Evolutionary conservation across 2,797 vertebrate genomes (phyloP).

Genomic region (Chromobotia macracanthus): DNA sequence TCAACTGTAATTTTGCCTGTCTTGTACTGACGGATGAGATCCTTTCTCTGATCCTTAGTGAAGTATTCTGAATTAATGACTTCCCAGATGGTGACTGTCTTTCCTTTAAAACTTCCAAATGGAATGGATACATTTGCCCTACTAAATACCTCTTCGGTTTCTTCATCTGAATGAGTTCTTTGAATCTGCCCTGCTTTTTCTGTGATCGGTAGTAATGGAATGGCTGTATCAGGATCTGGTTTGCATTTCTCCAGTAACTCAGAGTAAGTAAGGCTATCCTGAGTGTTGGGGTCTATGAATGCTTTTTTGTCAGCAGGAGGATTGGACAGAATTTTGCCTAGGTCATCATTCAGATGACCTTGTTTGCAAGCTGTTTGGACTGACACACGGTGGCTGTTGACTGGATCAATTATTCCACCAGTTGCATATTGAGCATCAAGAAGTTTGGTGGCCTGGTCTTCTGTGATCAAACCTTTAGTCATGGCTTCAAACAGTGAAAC

Average conservation of each 20-base stretch:
- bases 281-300: constrained; percentile 80
- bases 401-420: constrained; percentile 82
- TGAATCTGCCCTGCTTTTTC: constrained; percentile 80
- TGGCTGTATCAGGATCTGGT: constrained; percentile 77
- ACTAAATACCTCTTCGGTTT: constrained; percentile 86
- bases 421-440: constrained; percentile 83
- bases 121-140: constrained; percentile 84
- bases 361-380: constrained; percentile 80
- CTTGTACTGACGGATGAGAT: constrained; percentile 92
- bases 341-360: constrained; percentile 79
- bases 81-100: constrained; percentile 93
- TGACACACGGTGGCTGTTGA: constrained; percentile 79
- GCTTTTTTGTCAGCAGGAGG: constrained; percentile 76
- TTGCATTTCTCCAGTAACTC: constrained; percentile 77
- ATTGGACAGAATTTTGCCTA: constrained; percentile 76
- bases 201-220: constrained; percentile 79
- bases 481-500: constrained; percentile 82
- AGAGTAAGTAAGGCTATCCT: constrained; percentile 78
- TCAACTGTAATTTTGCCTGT: constrained; percentile 95
- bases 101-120: constrained; percentile 87
- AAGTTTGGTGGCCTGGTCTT: constrained; percentile 78
- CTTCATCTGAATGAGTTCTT: constrained; percentile 80
- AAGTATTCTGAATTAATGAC: constrained; percentile 96
- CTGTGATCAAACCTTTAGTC: constrained; percentile 81
- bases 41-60: constrained; percentile 85